Base-by-base conservation (phyloP, 2,797 vertebrate species). In the Sebastes diploproa region DNA sequence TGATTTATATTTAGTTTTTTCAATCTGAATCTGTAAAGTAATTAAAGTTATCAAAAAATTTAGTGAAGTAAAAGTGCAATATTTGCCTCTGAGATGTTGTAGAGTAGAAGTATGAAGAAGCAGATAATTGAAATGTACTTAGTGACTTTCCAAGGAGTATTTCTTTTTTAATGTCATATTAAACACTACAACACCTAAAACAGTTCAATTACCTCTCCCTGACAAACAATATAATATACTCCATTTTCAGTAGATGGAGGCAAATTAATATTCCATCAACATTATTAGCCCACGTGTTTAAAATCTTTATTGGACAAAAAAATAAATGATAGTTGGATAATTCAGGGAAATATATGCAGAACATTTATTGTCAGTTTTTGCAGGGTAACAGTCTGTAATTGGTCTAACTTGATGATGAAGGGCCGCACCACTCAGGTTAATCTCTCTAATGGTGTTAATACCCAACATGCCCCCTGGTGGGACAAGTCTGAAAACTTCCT, bases 401-500 rank as follows among this genome's bases (percentile, higher is more conserved):
- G 10, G 16, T 27, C 8, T 2, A 55, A n/a, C 10, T 18, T 65
- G 2, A 29, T 67, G 22, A 75, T 62, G 76, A 64, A 20, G 36
- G 5, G 27, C 14, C 8, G 38, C 18, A 9, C 1, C 56, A 64
- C 50, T 68, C 3, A 73, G 36, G 30, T 69, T 2, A 11, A 4
- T 27, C 18, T 16, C n/a, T 59, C 18, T 42, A 13, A 58, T 25
- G 18, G 60, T 29, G 59, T 50, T 50, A 30, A 22, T 14, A n/a
- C 10, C 18, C 14, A 75, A 54, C 7, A 56, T 42, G 80, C 38
- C 84, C 82, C 75, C 86, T 84, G 30, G 75, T 89, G 92, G 85
- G 10, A 59, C 36, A 83, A 5, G 3, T 46, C 9, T 66, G 10
- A 62, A 62, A n/a, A 10, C 3, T 68, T 71, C 29, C n/a, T 67